Evolutionary conservation across 2,797 vertebrate species (phyloP).

Genomic region (Hippoglossus hippoglossus): DNA sequence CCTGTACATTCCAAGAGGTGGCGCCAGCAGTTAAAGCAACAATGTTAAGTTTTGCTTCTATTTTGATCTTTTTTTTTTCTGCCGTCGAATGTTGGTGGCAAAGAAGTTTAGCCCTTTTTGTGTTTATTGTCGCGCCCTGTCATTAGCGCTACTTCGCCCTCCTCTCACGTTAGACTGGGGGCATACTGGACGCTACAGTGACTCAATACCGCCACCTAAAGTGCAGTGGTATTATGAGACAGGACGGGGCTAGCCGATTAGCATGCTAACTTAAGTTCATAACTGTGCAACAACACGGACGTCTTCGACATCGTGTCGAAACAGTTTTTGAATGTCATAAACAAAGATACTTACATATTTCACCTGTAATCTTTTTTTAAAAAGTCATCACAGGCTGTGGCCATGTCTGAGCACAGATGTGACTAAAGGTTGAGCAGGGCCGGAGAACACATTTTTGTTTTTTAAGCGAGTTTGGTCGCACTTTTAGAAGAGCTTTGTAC

Average conservation of each 20-base stretch:
- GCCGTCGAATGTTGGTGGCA: no score
- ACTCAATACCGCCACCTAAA: background rate
- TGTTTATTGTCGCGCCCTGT: background rate
- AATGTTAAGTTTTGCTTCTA: no score
- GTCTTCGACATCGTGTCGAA: background rate
- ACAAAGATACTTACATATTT: background rate
- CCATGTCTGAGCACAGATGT: slow-evolving; percentile 48
- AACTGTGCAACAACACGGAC: background rate
- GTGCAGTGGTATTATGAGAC: no score
- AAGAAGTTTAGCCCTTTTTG: background rate
- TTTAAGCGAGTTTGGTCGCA: slow-evolving; percentile 12
- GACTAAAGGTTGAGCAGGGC: slow-evolving; percentile 45
- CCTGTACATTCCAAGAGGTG: no score
- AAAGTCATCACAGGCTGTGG: background rate
- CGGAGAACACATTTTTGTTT: slow-evolving; percentile 21
- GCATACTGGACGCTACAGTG: background rate
- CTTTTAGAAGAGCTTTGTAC: slow-evolving; percentile 52
- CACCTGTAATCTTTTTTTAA: slow-evolving; percentile 12
- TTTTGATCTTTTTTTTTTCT: background rate
- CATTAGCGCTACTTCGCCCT: no score
- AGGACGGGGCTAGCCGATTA: background rate
- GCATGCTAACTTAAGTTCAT: background rate
- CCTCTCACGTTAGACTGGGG: background rate
- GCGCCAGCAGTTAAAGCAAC: background rate
- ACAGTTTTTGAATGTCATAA: background rate